Evolutionary conservation across 2,113 vertebrate genomes (phyloP), one percentile per base, ranked within the genome.

Genomic region (Bostrychus sinensis): DNA sequence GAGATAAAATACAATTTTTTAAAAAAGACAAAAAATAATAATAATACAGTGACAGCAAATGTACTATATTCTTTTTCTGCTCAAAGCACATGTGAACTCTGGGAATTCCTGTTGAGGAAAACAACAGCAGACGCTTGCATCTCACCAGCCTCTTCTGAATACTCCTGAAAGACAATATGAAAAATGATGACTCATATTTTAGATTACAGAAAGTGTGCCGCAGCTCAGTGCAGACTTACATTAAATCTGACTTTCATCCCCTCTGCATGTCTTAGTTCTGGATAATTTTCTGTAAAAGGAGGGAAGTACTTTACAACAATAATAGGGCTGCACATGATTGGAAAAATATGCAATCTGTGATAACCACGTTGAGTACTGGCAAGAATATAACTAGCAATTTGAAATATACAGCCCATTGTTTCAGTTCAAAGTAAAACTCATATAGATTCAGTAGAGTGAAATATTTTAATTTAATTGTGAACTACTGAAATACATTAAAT

Each of bases 81-180:
- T 86, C 68, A 83, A 19, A 62, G 26, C 55, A 76, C 7, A 0
- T 37, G 41, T 6, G 57, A 5, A 0, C 75, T 54, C 20, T 78
- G 68, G 32, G 70, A 62, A 53, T 70, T 51, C 20, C 20, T 62
- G 64, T 86, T 86, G 10, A 66, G 55, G 57, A 82, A 86, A 82
- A 85, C 5, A 8, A 86, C 42, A 3, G 77, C 2, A 25, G 53
- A 2, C n/a, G 57, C 46, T 19, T 78, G 62, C 22, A 11, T 61
- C 59, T 84, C 82, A 19, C 2, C 26, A 8, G 8, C n/a, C 19
- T 13, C 78, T 4, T 2, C 8, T 4, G 69, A 58, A 30, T 26
- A 54, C 3, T 75, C 57, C 87, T 91, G 58, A 8, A 13, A 16
- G 51, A 69, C 50, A 54, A 3, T 45, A 9, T 4, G 38, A 57